These are phyloP conservation scores for Macrotis lagotis DNA, from an alignment of 2,113 vertebrate genomes.

Conservation along the genomic window DNA sequence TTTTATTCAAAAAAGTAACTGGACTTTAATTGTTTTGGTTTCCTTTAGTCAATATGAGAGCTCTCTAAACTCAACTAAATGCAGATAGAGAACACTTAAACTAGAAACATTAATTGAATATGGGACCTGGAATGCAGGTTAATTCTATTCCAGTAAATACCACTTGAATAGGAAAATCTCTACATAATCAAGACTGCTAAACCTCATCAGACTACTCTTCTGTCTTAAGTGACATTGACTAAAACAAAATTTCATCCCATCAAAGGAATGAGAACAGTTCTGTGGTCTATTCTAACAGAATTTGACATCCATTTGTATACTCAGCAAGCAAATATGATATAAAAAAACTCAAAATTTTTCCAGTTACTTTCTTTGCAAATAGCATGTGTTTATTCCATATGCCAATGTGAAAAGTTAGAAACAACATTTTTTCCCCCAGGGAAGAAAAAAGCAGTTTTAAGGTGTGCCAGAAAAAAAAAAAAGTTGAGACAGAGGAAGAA, in stretches of 20 bases:
- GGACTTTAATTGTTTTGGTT: slow-evolving; percentile 34
- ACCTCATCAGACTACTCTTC: slow-evolving; percentile 19
- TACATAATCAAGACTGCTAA: slow-evolving; percentile 36
- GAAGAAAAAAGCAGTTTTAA: slow-evolving; percentile 8
- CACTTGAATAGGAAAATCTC: slow-evolving; percentile 10
- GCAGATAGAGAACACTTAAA: slow-evolving; percentile 1
- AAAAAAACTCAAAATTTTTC: slow-evolving; percentile 17
- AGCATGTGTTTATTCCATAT: slow-evolving; percentile 31
- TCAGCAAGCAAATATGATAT: slow-evolving; percentile 44
- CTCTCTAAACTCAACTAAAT: slow-evolving; percentile 53
- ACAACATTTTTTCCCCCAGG: neutral
- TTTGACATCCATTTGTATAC: slow-evolving; percentile 42
- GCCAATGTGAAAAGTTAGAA: neutral
- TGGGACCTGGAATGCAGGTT: slow-evolving; percentile 14
- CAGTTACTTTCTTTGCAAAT: slow-evolving; percentile 43
- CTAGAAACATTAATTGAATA: slow-evolving; percentile 47
- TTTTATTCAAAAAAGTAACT: slow-evolving; percentile 29
- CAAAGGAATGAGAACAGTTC: slow-evolving; percentile 27
- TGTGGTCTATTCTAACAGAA: slow-evolving; percentile 19
- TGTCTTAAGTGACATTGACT: slow-evolving; percentile 20
- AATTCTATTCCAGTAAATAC: slow-evolving; percentile 47
- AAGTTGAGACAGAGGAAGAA: neutral
- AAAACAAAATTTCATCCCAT: slow-evolving; percentile 51
- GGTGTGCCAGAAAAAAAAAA: slow-evolving; percentile 34
- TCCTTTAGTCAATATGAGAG: neutral